Evolutionary conservation across 2,113 vertebrate genomes (phyloP), one percentile per base, ranked within the genome.

Genomic region (Chinchilla lanigera): DNA sequence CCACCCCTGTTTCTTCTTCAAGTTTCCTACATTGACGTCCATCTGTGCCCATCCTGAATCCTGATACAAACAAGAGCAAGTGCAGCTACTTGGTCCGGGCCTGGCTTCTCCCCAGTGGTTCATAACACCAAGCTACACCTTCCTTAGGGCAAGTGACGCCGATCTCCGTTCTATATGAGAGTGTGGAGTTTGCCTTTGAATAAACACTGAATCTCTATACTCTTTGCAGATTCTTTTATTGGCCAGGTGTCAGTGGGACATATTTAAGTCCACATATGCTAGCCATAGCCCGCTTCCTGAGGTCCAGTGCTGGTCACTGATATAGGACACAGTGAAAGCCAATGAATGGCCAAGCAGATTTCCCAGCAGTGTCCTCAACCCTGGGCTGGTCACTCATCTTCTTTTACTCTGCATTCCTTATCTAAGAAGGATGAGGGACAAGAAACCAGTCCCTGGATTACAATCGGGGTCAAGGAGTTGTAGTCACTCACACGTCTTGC

Each of bases 11-110:
- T 20, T 52, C 17, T 77, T 28, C 30, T 58, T 13, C 65, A 26
- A 60, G 33, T 41, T 88, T 84, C 77, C 84, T 20, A 11, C 47
- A 33, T 30, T 8, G 5, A 33, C 20, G 47, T 19, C 26, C 0
- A 5, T 47, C 30, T 63, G 47, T 10, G 11, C 61, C 58, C 11
- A 5, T 24, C 28, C 67, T 12, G 1, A 33, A 14, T 33, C 47
- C 28, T 50, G 38, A 44, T 3, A 6, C 61, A 35, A 35, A 22
- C 0, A 5, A 50, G 33, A 52, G 38, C 24, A 9, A 12, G 22
- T 11, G 5, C 61, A 17, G 1, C 0, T n/a, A 0, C 47, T 50
- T 50, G 47, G 26, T 17, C 38, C 26, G n/a, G 7, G 26, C 38
- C 67, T 54, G 3, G 11, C 44, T 10, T 44, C 54, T 58, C 6